Conservation (phyloP, 2,113 vertebrate species). For the Phasianus colchicus region DNA sequence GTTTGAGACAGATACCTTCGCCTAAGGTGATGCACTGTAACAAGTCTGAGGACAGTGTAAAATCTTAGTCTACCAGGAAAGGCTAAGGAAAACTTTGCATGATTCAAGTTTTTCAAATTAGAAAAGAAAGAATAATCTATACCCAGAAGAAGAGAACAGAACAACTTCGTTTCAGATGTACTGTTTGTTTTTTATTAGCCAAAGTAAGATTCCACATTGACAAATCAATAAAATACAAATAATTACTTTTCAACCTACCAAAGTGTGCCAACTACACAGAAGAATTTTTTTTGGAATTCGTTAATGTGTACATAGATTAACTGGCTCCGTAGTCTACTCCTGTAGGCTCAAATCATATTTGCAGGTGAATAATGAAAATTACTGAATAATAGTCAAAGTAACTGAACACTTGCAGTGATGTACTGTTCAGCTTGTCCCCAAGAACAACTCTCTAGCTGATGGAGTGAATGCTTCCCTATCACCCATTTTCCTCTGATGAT, state of each 20-base stretch:
- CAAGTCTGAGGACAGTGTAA: neutral
- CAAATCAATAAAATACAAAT: neutral
- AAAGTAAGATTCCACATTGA: neutral
- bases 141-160: neutral
- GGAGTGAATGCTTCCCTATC: neutral
- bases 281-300: neutral
- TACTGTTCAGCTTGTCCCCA: neutral
- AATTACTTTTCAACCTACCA: neutral
- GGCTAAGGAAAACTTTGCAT: neutral
- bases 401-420: neutral
- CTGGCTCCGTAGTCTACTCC: neutral
- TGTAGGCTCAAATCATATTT: neutral
- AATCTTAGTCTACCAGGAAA: neutral
- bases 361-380: neutral
- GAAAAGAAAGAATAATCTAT: neutral
- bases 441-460: neutral
- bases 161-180: neutral
- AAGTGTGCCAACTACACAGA: neutral
- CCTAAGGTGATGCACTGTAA: neutral
- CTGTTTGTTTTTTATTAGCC: neutral
- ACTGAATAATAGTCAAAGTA: neutral
- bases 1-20: neutral
- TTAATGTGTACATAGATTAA: neutral
- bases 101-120: neutral
- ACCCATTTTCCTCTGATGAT: neutral